Evolutionary conservation across 2,888 invertebrate genomes (phyloP), one percentile per base, ranked within the genome.

Genomic region (Pristionchus mayeri): DNA sequence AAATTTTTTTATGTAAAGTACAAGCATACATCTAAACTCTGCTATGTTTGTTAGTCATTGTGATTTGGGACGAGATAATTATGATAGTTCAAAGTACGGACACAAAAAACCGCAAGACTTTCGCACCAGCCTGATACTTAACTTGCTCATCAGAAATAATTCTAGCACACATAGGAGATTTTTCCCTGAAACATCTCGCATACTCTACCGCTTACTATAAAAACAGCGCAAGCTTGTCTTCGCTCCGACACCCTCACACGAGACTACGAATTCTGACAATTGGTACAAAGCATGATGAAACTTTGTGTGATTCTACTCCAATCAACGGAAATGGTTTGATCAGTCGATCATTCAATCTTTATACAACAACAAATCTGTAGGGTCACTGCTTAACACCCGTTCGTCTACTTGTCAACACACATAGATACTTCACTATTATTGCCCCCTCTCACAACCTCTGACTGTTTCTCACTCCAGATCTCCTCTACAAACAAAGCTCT

Each of bases 381-480:
- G n/a, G n/a, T 60, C 57, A 27, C 3, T 60, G 57, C 27, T 60
- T 30, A 1, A 60, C 24, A 3, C 30, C 11, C 27, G 27, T 13
- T 18, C 1, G 6, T 30, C 63, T 63, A 3, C 21, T 18, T 34
- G 63, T 34, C 63, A 63, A 57, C 24, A n/a, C 2, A 57, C 24
- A 37, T 34, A 18, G 3, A 30, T 44, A 44, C n/a, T n/a, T n/a
- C 44, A 44, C 44, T 44, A 44, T 44, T 44, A 44, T 44, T 44
- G 44, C 44, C 44, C 44, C 44, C 13, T 44, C 44, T 44, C 44
- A 44, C 44, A 44, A 44, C 6, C 44, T 30, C 11, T 71, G 44
- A 40, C 37, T 71, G 71, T 71, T 71, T 71, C 71, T 71, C 71
- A 30, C 67, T 16, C 27, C 71, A 11, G 71, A 71, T 71, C 71